phyloP scores from a whole-genome alignment of 1,140 invertebrate species.

The Metaphire vulgaris region DNA sequence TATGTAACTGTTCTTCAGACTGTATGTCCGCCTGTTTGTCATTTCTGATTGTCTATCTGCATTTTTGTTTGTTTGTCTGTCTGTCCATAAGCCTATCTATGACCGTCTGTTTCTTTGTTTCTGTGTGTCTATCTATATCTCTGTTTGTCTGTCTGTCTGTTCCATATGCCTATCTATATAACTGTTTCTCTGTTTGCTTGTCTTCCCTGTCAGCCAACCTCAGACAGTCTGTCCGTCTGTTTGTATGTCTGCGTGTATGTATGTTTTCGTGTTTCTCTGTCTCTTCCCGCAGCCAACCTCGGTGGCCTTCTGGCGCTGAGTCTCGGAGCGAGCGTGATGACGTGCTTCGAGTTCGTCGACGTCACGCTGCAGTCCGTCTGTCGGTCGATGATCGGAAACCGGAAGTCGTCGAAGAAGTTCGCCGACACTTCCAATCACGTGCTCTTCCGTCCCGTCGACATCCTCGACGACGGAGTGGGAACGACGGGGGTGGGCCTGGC shows the following conservation, averaged over 20 bases:
- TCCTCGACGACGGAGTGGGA: not conserved
- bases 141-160: no score
- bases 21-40: no score
- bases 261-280: slow-evolving; percentile 1
- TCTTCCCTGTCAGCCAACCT: not conserved
- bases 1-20: no score
- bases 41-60: no score
- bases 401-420: not conserved
- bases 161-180: no score
- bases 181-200: no score
- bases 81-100: no score
- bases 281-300: not conserved
- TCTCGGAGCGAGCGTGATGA: not conserved
- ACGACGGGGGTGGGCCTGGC: no score
- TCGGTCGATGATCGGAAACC: not conserved
- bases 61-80: no score
- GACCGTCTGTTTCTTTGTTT: no score
- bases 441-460: not conserved
- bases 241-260: not conserved
- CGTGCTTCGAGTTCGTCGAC: not conserved
- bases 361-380: not conserved
- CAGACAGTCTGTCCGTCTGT: not conserved
- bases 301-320: not conserved
- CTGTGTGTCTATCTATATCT: no score
- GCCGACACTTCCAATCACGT: not conserved